phyloP scores from a whole-genome alignment of 2,888 invertebrate genomes.

The Psococerastis gibbosa region DNA sequence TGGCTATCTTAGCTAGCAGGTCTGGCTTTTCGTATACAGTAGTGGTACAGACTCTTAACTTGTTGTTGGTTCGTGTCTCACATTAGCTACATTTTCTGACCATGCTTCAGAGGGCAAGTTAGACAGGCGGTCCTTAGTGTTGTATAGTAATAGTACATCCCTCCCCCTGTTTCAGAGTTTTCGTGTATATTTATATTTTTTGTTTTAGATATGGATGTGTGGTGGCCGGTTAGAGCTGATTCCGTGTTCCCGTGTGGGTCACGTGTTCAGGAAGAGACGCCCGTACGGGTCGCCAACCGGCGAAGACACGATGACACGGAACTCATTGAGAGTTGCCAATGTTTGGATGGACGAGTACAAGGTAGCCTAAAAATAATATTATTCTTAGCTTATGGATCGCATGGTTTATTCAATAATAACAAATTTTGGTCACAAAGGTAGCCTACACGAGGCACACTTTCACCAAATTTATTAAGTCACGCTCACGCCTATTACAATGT shows the following conservation, averaged over 20 bases:
- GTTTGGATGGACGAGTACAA: conserved; percentile 97
- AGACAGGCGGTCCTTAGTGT: no score
- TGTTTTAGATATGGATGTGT: conserved; percentile 79
- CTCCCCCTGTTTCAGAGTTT: no score
- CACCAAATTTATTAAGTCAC: not conserved
- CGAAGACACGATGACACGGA: conserved; percentile 73
- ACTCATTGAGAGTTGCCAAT: conserved; percentile 78
- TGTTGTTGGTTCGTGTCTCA: no score
- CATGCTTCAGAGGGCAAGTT: no score
- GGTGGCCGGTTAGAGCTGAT: conserved; percentile 80
- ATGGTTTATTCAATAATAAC: not conserved
- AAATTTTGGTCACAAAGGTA: no score
- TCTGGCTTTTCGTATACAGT: no score
- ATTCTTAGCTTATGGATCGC: not conserved
- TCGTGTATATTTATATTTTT: conserved; percentile 12
- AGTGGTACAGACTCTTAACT: no score
- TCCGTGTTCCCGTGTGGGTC: conserved; percentile 91
- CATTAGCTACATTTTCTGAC: no score
- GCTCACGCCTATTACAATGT: no score
- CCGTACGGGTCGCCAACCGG: conserved; percentile 74
- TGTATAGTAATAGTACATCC: no score
- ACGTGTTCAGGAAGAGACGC: conserved; percentile 82
- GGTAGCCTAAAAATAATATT: conserved; percentile 26
- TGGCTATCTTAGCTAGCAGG: no score
- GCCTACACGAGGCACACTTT: no score